Percentiles rank a stretch among this genome's conserved stretches.
Conservation (phyloP, 1,140 invertebrate genomes). For the Stegodyphus dumicola region DNA sequence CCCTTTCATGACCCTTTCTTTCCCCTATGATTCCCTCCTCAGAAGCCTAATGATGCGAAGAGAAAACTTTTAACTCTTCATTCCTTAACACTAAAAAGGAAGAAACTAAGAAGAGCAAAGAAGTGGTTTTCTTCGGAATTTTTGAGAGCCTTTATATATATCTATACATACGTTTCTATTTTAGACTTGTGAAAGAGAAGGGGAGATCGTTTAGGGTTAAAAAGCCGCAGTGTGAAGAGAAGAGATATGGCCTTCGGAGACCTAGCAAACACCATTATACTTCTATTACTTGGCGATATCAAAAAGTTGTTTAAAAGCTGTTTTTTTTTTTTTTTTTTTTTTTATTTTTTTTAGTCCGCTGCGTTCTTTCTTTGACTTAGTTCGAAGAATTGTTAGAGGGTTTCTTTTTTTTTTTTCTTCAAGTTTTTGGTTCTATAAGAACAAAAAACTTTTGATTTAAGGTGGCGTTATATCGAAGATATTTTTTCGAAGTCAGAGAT, state of each 20-base stretch:
- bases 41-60: slow-evolving; percentile 31
- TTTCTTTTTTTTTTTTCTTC: no score
- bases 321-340: not conserved
- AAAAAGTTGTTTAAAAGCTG: not conserved
- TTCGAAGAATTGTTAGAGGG: no score
- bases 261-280: slow-evolving; percentile 27
- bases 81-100: not conserved
- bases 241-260: slow-evolving; percentile 1
- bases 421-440: no score
- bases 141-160: not conserved
- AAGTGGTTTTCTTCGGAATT: slow-evolving; percentile 7
- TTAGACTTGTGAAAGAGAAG: no score
- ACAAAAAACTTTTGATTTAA: no score
- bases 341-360: no score
- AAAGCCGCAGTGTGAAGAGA: not conserved
- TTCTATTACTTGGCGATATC: slow-evolving; percentile 9
- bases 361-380: no score
- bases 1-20: not conserved
- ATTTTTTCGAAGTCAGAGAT: no score
- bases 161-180: slow-evolving; percentile 18
- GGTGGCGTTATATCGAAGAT: no score
- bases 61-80: slow-evolving; percentile 40
- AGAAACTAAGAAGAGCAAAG: slow-evolving; percentile 7
- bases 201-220: not conserved
- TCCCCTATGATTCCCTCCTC: not conserved